phyloP scores from a whole-genome alignment of 2,888 invertebrate genomes.

The Buathra laborator region DNA sequence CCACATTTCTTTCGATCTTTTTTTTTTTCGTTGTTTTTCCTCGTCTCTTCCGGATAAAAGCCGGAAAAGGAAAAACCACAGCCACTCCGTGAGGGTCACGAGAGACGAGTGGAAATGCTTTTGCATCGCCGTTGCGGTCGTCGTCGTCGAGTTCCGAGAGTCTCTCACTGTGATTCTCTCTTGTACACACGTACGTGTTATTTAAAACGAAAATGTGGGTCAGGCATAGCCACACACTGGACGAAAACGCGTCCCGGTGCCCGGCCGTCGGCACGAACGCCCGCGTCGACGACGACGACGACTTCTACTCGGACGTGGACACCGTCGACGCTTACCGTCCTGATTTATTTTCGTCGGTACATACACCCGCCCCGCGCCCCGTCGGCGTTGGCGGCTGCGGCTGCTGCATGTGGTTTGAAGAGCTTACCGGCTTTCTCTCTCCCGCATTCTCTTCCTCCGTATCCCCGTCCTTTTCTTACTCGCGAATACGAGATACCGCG shows the following conservation, averaged over 20 bases:
- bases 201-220: slow-evolving; percentile 79
- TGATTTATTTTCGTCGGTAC: slow-evolving; percentile 68
- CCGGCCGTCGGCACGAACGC: slow-evolving; percentile 64
- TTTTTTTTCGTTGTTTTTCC: slow-evolving; percentile 16
- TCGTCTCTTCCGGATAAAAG: slow-evolving; percentile 50
- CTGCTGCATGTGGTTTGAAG: slow-evolving; percentile 29
- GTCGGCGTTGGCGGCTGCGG: slow-evolving; percentile 37
- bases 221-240: slow-evolving; percentile 66
- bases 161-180: slow-evolving; percentile 13
- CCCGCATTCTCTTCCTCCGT: slow-evolving; percentile 24
- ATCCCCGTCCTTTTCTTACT: background rate
- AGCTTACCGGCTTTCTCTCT: slow-evolving; percentile 39
- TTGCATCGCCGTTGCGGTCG: slow-evolving; percentile 33
- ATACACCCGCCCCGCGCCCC: slow-evolving; percentile 24
- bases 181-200: slow-evolving; percentile 71
- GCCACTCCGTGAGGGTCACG: slow-evolving; percentile 43
- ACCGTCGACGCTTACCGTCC: slow-evolving; percentile 52
- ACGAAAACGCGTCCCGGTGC: slow-evolving; percentile 46
- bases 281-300: slow-evolving; percentile 57
- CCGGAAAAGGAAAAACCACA: slow-evolving; percentile 36
- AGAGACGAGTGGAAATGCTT: slow-evolving; percentile 36
- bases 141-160: slow-evolving; percentile 56
- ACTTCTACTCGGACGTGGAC: slow-evolving; percentile 54
- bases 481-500: slow-evolving; percentile 21
- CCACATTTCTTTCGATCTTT: background rate